Evolutionary conservation across 2,797 vertebrate species (phyloP), one percentile per base, ranked within the genome.

Genomic region (Oryzias dopingdopingensis): DNA sequence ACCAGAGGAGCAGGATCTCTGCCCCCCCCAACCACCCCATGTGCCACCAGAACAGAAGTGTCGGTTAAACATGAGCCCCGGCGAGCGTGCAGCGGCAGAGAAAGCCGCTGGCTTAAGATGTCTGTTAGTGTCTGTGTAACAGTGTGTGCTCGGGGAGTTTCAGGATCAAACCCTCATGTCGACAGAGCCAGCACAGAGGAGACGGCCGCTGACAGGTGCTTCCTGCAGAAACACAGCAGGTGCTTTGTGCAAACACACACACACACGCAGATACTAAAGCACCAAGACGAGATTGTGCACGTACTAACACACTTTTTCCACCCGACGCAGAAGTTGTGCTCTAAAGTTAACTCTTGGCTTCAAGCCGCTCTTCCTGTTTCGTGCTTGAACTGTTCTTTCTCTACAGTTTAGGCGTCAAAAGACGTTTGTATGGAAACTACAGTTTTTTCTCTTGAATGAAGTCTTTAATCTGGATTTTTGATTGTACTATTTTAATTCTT

Each of bases 131-230:
- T 86, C 67, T 78, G 79, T 88, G 83, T 87, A 81, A 82, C 85
- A 82, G 83, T 82, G 85, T 82, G 85, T 78, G 81, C 79, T 77
- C 44, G 72, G 86, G 77, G 78, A 73, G 80, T 78, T 79, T 78
- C 52, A 47, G 83, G 81, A 88, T 90, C 85, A 91, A 90, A 88
- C 86, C 80, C 80, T 74, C 80, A 80, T 86, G 88, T 89, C 84
- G 80, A 88, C 86, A 88, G 85, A 65, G 72, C 74, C 76, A 49
- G 77, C 53, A 41, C 63, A 1, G 56, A 49, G 54, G 76, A 85
- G 85, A 90, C 72, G 77, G 40, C 81, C 61, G 57, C 79, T 77
- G 85, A 92, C 91, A 92, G 89, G 88, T 91, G 89, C 87, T 87
- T 90, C 86, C 88, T 91, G 85, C 54, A 75, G 75, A 74, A 73